Conservation (phyloP, 2,888 invertebrate genomes). For the Meliscaeva auricollis region DNA sequence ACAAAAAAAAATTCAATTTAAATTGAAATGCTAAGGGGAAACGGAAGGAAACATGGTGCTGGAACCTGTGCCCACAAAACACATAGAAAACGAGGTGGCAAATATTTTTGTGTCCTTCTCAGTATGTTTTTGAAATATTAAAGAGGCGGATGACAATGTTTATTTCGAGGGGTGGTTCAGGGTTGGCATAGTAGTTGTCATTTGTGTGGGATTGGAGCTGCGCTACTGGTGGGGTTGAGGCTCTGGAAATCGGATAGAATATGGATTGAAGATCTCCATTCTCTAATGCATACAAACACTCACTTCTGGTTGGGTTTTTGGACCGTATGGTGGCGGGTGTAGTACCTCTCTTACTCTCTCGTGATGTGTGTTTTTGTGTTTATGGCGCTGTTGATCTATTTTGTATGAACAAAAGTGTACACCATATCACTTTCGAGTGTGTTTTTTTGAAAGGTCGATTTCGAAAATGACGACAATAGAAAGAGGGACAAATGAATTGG, state of each 20-base stretch:
- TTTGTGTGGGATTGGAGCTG: background rate
- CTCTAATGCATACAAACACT: constrained; percentile 51
- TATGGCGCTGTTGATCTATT: constrained; percentile 45
- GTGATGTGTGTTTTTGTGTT: constrained; percentile 49
- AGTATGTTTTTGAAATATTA: constrained; percentile 74
- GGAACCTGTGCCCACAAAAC: constrained; percentile 7
- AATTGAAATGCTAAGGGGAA: constrained; percentile 69
- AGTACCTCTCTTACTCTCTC: constrained; percentile 19
- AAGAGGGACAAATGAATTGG: constrained; percentile 11
- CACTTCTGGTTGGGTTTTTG: background rate
- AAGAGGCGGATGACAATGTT: constrained; percentile 65
- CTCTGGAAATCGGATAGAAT: background rate
- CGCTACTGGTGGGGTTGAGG: background rate
- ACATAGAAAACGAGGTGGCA: constrained; percentile 56
- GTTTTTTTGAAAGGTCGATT: constrained; percentile 69
- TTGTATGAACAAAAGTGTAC: constrained; percentile 49
- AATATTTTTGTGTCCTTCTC: constrained; percentile 57
- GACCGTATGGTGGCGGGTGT: constrained; percentile 21
- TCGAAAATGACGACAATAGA: constrained; percentile 71
- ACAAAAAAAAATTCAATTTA: constrained; percentile 54
- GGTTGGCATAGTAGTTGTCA: background rate
- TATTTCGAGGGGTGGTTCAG: constrained; percentile 46
- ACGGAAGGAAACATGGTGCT: background rate
- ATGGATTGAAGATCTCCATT: constrained; percentile 54
- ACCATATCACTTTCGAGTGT: constrained; percentile 70